Conservation (phyloP, 2,797 vertebrate genomes). For the Coracias cyanogaster region DNA sequence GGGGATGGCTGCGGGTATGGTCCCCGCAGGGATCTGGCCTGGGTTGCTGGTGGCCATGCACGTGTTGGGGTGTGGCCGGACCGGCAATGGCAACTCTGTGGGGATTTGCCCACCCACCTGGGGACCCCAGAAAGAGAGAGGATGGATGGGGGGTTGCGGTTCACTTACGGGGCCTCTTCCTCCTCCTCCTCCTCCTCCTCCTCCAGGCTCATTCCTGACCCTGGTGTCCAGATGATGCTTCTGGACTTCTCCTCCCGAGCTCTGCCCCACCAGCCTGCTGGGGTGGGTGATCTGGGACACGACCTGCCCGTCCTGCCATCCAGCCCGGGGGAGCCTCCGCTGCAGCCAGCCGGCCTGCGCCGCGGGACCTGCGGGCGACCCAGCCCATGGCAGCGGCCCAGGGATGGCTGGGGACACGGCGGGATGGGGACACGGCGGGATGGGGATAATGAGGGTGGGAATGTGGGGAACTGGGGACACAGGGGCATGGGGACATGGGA, state of each 20-base stretch:
- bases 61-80: background rate
- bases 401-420: background rate
- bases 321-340: constrained; percentile 72
- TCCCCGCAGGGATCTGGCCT: fast-evolving
- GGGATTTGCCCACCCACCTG: background rate
- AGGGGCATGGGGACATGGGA: background rate
- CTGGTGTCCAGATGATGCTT: constrained; percentile 88
- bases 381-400: background rate
- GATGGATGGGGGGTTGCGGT: fast-evolving
- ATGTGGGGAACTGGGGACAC: background rate
- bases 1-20: fast-evolving
- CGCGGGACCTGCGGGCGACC: constrained; percentile 61
- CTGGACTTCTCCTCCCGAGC: constrained; percentile 85
- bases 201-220: constrained; percentile 81
- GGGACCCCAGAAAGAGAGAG: background rate
- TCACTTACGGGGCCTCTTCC: constrained; percentile 55
- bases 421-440: background rate
- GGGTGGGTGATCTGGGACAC: constrained; percentile 85
- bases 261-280: constrained; percentile 86
- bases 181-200: constrained; percentile 69
- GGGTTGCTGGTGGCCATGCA: background rate
- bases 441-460: background rate
- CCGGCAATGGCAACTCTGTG: constrained; percentile 22
- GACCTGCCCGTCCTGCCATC: constrained; percentile 58
- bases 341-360: constrained; percentile 71